Evolutionary conservation across 2,113 vertebrate species (phyloP), one percentile per base, ranked within the genome.

Genomic region (Rousettus leschenaultii): DNA sequence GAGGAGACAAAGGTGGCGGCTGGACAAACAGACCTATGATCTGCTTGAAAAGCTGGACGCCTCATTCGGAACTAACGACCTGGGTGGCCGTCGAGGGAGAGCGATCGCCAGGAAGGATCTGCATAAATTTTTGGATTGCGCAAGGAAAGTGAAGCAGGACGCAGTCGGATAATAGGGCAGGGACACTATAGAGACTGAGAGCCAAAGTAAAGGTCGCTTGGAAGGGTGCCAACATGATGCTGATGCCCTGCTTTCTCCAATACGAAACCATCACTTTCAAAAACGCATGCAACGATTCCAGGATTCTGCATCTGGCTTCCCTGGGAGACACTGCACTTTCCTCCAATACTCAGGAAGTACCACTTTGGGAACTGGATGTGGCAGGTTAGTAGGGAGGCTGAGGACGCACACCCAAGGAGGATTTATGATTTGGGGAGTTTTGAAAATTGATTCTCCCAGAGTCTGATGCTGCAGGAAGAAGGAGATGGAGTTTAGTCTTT

Each of bases 361-460:
- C 55, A 57, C 33, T 57, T 66, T 78, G 38, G 38, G 38, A 84
- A 71, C 63, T 96, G 66, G 55, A 79, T 89, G 65, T 93, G 65
- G 66, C 33, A 86, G 63, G 33, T 96, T 86, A 71, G 78, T 73
- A 18, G 51, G 14, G 68, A 89, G 55, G 22, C 74, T 92, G 68
- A 86, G 11, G 19, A 55, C 6, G 22, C 2, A 18, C 53, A 53
- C 53, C 30, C 28, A 28, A 40, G 30, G 86, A 71, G 7, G 16
- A 57, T 78, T 93, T 89, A 80, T 33, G 35, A 43, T 94, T 92
- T 90, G 53, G 65, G 33, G 80, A 90, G 65, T 63, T 92, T 51
- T 65, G 38, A 13, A 74, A 86, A 24, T 28, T 2, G 0, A 7
- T 90, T 75, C 16, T 74, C 45, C n/a, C 51, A 74, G 16, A 59